Evolutionary conservation across 2,797 vertebrate genomes (phyloP), one percentile per base, ranked within the genome.

Genomic region (Dallia pectoralis): DNA sequence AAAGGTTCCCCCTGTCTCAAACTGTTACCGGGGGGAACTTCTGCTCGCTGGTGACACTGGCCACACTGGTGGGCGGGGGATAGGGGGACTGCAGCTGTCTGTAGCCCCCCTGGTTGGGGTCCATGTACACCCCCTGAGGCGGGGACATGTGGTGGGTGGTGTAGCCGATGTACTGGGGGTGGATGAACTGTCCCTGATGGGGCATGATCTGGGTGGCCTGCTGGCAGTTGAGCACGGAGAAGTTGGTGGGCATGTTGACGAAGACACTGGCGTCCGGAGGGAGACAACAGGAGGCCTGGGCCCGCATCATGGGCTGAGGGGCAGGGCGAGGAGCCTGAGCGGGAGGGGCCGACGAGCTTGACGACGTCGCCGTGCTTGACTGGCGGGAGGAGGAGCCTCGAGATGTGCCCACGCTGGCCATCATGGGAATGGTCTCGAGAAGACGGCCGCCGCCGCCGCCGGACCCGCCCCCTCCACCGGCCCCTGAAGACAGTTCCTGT

Each of bases 391-490:
- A 98, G 0, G 98, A 98, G 3, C 96, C 96, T 4, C 96, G 91
- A 0, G 97, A 98, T 12, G 95, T 95, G 85, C 94, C 94, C 74
- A 92, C 91, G 5, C 93, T 97, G 5, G 97, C 93, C 90, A 99
- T 99, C 98, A 99, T 99, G 56, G 98, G 98, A 79, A 99, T 98
- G 2, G 98, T 96, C 85, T 99, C 98, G 88, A 98, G 85, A 79
- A 98, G 90, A 73, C 96, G 94, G 8, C 94, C 81, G 64, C 94
- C 87, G 8, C 94, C 81, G 64, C 94, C 87, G 0, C 94, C 87
- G 80, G 94, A 84, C 25, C 94, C 89, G 22, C 94, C 94, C 81
- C 95, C 95, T 0, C 93, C 86, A 0, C 91, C 90, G 1, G 94
- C 89, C 61, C 93, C 94, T 36, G 96, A 93, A 15, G 96, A 93